Base-by-base conservation (phyloP, 2,113 vertebrate genomes). In the Arvicanthis niloticus region DNA sequence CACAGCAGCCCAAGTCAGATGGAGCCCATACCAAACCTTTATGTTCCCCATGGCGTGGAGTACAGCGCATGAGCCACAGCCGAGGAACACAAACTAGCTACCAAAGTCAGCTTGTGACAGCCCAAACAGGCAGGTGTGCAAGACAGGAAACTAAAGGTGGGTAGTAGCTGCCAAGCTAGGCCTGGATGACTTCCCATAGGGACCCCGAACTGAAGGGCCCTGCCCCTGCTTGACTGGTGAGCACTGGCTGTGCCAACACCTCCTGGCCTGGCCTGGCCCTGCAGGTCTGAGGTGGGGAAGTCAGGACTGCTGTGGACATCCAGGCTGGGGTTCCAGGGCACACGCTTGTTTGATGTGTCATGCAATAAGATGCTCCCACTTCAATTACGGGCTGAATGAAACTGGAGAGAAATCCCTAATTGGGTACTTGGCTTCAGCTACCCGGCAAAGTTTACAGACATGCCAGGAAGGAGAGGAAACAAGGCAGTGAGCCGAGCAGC, bases 391-490 rank as follows among this genome's bases (percentile, higher is more conserved):
- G 89, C 73, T 97, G 75, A 90, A 16, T 90, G 72, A 81, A 96
- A 94, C 95, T 89, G 88, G 13, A 85, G 94, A 93, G 70, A 88
- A 92, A 75, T 89, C 60, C 13, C 86, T 97, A 96, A 97, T 94
- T 95, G 0, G 91, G 85, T 58, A 94, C 86, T 93, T 97, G 95
- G 94, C 95, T 81, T 95, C 88, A 91, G 73, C 76, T 96, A 93
- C 93, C 93, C 92, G 42, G 72, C 78, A 45, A 97, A 96, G 94
- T 81, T 94, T 87, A 96, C 29, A 93, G 76, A 73, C 65, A 68
- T 26, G 62, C 62, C 68, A 96, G 80, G 86, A 96, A 97, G 94
- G 60, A 90, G 76, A 92, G 96, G 96, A 94, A 93, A 95, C 53
- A 90, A 96, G 95, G 82, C 58, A 72, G 68, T 94, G 91, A 93